Evolutionary conservation across 2,113 vertebrate species (phyloP), one percentile per base, ranked within the genome.

Genomic region (Lepisosteus oculatus): DNA sequence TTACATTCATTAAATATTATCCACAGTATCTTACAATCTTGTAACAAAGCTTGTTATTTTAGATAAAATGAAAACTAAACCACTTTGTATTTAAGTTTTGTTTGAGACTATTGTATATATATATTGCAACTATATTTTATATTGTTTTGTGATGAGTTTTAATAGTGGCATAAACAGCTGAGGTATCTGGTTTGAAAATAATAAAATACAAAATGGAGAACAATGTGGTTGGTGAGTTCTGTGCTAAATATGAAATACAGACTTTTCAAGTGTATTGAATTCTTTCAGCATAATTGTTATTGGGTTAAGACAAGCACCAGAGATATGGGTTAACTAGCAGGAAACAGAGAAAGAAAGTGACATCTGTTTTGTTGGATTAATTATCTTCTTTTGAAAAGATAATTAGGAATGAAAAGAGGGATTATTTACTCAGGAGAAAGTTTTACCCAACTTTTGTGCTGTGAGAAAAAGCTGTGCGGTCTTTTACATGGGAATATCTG

Each of bases 311-410:
- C 43, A 41, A 29, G 13, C n/a, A 59, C 56, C 42, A 41, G 9
- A 12, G 13, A 15, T 43, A 3, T 9, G 56, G 0, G 6, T 71
- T 17, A 13, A 43, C 14, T n/a, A 43, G n/a, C 61, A 63, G 14
- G 69, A 6, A 61, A 47, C 73, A 79, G 75, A 79, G 29, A 29
- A 29, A 1, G 29, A 29, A 29, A 29, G 71, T 73, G 51, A 76
- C 77, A 78, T 29, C 72, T 70, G 65, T 61, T 74, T 73, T 44
- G 74, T 65, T 65, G 72, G 79, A 80, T 69, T 2, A 77, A 73
- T 77, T 75, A 55, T 51, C 75, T 81, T 76, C 78, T 67, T 67
- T 72, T 74, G 83, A 73, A 72, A 79, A 78, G 44, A 72, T 82
- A 85, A 83, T 83, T 68, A 65, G 68, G 29, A 80, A 61, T 65